These are phyloP conservation scores for Sebastolobus altivelis DNA, from an alignment of 2,797 vertebrate species.

Conservation along the genomic window DNA sequence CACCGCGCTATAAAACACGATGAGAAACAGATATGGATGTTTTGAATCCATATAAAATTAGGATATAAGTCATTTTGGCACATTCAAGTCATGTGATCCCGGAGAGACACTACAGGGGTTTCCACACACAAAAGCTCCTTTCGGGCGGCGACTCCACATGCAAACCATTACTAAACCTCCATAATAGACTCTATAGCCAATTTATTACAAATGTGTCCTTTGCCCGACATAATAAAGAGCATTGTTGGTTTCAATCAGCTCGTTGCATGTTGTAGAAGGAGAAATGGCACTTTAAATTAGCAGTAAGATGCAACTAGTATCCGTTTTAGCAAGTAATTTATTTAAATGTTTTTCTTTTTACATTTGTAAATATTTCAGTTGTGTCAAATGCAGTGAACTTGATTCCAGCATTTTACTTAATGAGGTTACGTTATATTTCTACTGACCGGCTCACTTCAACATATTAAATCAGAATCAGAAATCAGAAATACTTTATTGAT, in stretches of 20 bases:
- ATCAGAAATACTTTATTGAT: no score
- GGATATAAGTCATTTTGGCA: conserved; percentile 36
- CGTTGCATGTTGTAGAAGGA: not conserved
- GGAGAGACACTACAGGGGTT: conserved; percentile 30
- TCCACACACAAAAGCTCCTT: conserved; percentile 45
- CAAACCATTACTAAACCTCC: conserved; percentile 57
- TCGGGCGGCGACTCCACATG: conserved; percentile 57
- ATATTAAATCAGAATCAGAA: not conserved
- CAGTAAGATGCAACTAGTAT: not conserved
- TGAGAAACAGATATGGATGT: conserved; percentile 38
- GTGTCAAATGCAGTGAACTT: not conserved
- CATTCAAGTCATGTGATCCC: conserved; percentile 20
- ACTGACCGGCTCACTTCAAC: not conserved
- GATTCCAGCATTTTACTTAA: not conserved
- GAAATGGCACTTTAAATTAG: not conserved
- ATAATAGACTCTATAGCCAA: conserved; percentile 40
- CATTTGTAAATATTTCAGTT: not conserved
- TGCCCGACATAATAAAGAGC: conserved; percentile 11
- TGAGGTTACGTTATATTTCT: not conserved
- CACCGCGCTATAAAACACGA: conserved; percentile 24
- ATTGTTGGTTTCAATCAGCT: conserved; percentile 14
- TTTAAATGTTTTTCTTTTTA: not conserved
- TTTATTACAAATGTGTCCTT: conserved; percentile 39
- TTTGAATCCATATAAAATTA: conserved; percentile 26
- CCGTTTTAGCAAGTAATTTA: not conserved